phyloP scores from a whole-genome alignment of 2,113 vertebrate species.

The Rhipidura dahli region DNA sequence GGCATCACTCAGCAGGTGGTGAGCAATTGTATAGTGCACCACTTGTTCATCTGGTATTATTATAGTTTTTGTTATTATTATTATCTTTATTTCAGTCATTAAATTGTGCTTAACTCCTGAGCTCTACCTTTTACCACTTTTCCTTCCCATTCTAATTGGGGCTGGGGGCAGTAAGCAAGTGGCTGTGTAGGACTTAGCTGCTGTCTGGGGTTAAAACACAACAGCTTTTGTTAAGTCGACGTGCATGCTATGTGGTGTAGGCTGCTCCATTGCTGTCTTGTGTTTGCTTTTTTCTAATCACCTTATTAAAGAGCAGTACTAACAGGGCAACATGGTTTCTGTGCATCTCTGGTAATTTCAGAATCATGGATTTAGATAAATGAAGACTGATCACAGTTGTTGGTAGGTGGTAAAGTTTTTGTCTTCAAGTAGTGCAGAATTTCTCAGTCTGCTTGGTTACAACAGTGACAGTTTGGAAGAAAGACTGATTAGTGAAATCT shows the following conservation, averaged over 20 bases:
- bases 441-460: not conserved
- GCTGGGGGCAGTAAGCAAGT: not conserved
- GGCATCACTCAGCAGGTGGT: not conserved
- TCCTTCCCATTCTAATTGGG: not conserved
- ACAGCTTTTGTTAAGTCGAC: conserved; percentile 35
- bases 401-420: not conserved
- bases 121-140: not conserved
- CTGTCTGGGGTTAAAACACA: not conserved
- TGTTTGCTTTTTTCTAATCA: not conserved
- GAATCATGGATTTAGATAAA: not conserved
- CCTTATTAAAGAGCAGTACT: not conserved
- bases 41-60: not conserved
- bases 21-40: not conserved
- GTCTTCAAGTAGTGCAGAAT: not conserved
- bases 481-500: not conserved
- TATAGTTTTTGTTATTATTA: not conserved
- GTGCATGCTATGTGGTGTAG: not conserved
- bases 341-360: not conserved
- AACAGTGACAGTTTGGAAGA: not conserved
- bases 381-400: not conserved
- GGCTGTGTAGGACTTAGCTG: not conserved
- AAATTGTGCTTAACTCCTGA: not conserved
- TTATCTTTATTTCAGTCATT: not conserved
- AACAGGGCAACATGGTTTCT: not conserved
- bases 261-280: not conserved